Percentiles rank a stretch among this genome's conserved stretches.
These are phyloP conservation scores for Parnassius apollo DNA, from an alignment of 2,888 invertebrate genomes.

Conservation along the genomic window DNA sequence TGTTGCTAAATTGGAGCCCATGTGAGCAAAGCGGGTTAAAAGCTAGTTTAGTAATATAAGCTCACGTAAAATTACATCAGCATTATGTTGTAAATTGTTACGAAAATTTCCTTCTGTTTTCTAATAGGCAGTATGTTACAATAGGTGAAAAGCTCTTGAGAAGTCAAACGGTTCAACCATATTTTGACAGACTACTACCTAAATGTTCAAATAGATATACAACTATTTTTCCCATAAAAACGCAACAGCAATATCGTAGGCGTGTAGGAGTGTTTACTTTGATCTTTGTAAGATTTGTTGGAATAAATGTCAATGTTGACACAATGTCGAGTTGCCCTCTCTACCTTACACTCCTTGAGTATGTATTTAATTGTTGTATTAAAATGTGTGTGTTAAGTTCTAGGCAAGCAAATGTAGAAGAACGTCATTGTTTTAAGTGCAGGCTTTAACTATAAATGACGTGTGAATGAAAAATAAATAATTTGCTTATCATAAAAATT, in stretches of 20 bases:
- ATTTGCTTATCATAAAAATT: too few species aligned
- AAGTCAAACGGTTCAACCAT: slow-evolving; percentile 25
- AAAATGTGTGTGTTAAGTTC: too few species aligned
- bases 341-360: slow-evolving; percentile 54
- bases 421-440: neutral
- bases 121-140: too few species aligned
- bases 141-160: neutral
- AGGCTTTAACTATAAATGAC: too few species aligned
- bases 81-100: too few species aligned
- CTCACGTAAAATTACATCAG: too few species aligned
- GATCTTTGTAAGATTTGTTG: slow-evolving; percentile 72
- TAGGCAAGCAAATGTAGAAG: slow-evolving; percentile 48
- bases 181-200: slow-evolving; percentile 27
- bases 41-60: too few species aligned
- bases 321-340: slow-evolving; percentile 65
- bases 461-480: too few species aligned
- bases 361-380: slow-evolving; percentile 53
- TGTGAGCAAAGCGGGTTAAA: too few species aligned
- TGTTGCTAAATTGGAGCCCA: too few species aligned
- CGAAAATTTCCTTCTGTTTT: too few species aligned
- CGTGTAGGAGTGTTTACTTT: slow-evolving; percentile 66
- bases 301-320: slow-evolving; percentile 75
- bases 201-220: slow-evolving; percentile 16
- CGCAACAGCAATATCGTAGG: slow-evolving; percentile 53
- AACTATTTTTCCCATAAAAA: slow-evolving; percentile 49